Conservation (phyloP, 2,797 vertebrate species). For the Triplophysa bombifrons region DNA sequence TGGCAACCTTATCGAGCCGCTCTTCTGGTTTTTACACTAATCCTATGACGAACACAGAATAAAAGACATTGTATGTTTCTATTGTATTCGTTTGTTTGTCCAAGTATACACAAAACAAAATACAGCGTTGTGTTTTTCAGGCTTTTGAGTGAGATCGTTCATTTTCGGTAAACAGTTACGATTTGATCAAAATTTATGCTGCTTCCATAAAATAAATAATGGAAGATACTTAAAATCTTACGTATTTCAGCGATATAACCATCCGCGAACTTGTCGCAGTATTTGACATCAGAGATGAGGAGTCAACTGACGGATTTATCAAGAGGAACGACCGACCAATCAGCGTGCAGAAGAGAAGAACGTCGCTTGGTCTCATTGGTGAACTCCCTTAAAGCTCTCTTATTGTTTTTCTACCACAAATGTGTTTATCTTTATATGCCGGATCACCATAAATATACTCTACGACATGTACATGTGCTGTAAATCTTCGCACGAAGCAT, state of each 20-base stretch:
- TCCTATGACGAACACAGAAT: conserved; percentile 5
- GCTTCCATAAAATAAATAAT: not conserved
- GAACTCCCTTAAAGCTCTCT: not conserved
- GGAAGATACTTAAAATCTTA: not conserved
- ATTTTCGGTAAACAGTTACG: not conserved
- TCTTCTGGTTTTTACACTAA: not conserved
- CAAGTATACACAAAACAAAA: not conserved
- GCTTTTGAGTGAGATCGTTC: not conserved
- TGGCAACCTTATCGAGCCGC: not conserved
- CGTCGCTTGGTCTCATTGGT: not conserved
- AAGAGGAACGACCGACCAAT: not conserved
- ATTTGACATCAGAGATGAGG: not conserved
- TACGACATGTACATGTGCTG: too few species aligned
- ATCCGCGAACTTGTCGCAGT: not conserved
- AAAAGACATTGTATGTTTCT: not conserved
- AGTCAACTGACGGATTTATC: not conserved
- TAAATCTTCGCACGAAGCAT: too few species aligned
- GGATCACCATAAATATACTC: too few species aligned
- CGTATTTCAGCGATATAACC: not conserved
- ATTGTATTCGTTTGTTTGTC: not conserved
- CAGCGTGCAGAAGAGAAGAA: not conserved
- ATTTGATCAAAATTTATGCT: not conserved
- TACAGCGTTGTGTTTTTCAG: not conserved
- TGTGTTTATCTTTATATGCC: not conserved
- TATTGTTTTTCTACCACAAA: not conserved